A percentile compares a stretch with the other conserved stretches of the same genome.
phyloP scores from a whole-genome alignment of 1,140 invertebrate species.

The Dufourea novaeangliae region DNA sequence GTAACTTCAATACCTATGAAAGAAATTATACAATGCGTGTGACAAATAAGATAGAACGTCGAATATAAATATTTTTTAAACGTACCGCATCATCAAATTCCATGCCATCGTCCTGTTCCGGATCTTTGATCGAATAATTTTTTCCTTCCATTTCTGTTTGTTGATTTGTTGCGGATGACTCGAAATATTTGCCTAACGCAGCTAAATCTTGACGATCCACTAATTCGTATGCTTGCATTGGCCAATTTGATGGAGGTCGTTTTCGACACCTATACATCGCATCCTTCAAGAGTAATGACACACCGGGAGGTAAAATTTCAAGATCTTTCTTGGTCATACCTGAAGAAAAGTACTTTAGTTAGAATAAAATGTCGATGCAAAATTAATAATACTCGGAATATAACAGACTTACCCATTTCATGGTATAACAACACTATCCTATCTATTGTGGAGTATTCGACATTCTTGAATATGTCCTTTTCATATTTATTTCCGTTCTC shows the following conservation, averaged over 20 bases:
- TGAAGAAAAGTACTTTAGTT: constrained; percentile 58
- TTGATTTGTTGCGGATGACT: constrained; percentile 32
- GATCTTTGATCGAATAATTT: constrained; percentile 74
- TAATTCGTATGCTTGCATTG: constrained; percentile 87
- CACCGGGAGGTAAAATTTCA: constrained; percentile 88
- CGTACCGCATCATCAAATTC: constrained; percentile 83
- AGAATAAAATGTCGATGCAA: not conserved
- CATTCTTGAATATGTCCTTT: constrained; percentile 68
- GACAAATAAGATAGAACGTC: not conserved
- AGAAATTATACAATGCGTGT: not conserved
- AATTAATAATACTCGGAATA: constrained; percentile 12
- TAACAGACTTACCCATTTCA: constrained; percentile 69
- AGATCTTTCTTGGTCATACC: constrained; percentile 88
- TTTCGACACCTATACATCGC: constrained; percentile 89
- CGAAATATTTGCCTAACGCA: constrained; percentile 80
- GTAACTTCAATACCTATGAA: constrained; percentile 83
- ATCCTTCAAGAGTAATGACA: constrained; percentile 89
- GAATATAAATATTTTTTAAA: not conserved
- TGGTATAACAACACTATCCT: constrained; percentile 74
- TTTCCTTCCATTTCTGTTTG: constrained; percentile 65
- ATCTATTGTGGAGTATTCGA: constrained; percentile 65
- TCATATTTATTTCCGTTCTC: constrained; percentile 69
- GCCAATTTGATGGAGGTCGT: constrained; percentile 90
- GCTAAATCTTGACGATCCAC: constrained; percentile 91
- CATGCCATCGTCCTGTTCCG: constrained; percentile 86